These are phyloP conservation scores for Papilio polytes DNA, from an alignment of 1,140 invertebrate genomes.

Conservation along the genomic window DNA sequence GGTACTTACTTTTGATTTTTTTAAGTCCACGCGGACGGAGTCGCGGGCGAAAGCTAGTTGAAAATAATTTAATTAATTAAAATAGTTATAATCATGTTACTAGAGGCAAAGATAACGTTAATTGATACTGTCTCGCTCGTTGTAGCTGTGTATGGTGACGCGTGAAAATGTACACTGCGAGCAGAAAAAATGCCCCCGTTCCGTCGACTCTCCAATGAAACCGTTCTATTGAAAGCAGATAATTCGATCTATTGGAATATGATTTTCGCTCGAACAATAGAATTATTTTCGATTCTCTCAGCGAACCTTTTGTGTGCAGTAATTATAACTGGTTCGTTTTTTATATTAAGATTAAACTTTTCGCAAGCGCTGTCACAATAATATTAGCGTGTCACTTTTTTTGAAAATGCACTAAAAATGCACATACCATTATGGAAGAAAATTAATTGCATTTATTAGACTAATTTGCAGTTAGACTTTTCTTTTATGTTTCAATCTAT, in stretches of 20 bases:
- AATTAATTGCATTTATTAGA: no score
- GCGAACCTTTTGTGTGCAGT: neutral
- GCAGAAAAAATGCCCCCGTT: conserved; percentile 46
- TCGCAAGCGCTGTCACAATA: conserved; percentile 8
- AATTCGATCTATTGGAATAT: conserved; percentile 31
- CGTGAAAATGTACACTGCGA: conserved; percentile 43
- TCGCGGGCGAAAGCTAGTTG: no score
- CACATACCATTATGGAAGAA: no score
- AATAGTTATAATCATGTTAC: neutral
- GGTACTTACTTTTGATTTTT: no score
- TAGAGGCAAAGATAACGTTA: neutral
- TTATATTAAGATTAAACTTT: neutral
- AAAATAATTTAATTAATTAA: neutral
- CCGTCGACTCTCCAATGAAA: conserved; percentile 45
- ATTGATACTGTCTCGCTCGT: neutral
- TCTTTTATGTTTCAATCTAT: no score
- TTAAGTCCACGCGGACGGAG: no score
- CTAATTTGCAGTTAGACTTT: no score
- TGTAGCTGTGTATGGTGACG: conserved; percentile 26
- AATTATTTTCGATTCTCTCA: conserved; percentile 22
- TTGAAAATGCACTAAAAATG: no score
- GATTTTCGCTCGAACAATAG: conserved; percentile 29
- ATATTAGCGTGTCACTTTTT: conserved; percentile 3
- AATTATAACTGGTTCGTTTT: conserved; percentile 13
- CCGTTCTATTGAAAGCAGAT: conserved; percentile 33